Base-by-base conservation (phyloP, 2,113 vertebrate species). In the Xiphophorus maculatus region DNA sequence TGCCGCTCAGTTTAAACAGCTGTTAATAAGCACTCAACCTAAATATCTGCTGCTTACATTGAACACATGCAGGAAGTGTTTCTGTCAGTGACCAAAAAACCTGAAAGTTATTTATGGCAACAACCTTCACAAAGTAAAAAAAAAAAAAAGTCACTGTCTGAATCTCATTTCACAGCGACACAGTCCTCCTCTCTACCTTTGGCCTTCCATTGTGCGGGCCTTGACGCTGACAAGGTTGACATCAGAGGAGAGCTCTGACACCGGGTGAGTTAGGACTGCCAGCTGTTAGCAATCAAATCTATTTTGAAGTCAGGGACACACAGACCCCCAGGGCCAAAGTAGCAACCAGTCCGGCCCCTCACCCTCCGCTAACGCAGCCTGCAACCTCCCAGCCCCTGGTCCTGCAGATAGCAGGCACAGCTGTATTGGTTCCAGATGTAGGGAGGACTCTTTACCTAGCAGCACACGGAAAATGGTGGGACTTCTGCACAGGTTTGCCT, bases 211-310 rank as follows among this genome's bases (percentile, higher is more conserved):
- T 94, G 93, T 92, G 82, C 81, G 80, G 92, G 90, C 92, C 94
- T 94, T 94, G 94, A 94, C 94, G 88, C 90, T 94, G 93, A 95
- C 94, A 95, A 92, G 94, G 94, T 92, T 94, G 94, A 94, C 94
- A 94, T 94, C 92, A 94, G 93, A 94, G 93, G 92, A 92, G 93
- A 93, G 91, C 87, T 84, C 89, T 94, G 93, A 95, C 94, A 94
- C 89, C n/a, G 92, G 90, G 91, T 94, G 93, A 95, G 93, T 94
- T 94, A 95, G 92, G 91, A 92, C 93, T 89, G 90, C 91, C 94
- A 94, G 94, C 94, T 95, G 94, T 92, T 94, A 93, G 93, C 94
- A 95, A 95, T 95, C 94, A 95, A 91, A 91, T 92, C 93, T 94
- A 95, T 95, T 95, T 95, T 95, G 93, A 94, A 94, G 93, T 93